A percentile compares a stretch with the other conserved stretches of the same genome.
Conservation (phyloP, 1,140 invertebrate genomes). For the Drosophila melanica region DNA sequence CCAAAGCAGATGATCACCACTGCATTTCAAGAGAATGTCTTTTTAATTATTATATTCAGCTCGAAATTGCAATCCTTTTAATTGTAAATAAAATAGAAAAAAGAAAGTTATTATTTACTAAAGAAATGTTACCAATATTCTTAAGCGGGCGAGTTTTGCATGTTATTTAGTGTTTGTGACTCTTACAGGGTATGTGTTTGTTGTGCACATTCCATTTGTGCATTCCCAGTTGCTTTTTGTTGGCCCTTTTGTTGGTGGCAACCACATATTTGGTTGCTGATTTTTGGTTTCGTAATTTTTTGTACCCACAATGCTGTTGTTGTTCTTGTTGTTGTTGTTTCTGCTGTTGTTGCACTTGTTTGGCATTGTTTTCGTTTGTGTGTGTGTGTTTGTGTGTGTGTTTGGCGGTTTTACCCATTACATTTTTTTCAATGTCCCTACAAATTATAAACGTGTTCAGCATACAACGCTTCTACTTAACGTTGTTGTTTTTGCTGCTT, state of each 20-base stretch:
- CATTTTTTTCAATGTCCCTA: constrained; percentile 36
- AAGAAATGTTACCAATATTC: too few species aligned
- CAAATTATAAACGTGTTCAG: constrained; percentile 50
- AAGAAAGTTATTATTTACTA: too few species aligned
- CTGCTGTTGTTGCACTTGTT: constrained; percentile 61
- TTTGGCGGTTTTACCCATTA: constrained; percentile 72
- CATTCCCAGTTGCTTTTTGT: constrained; percentile 53
- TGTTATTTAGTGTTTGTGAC: not conserved
- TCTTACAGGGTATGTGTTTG: constrained; percentile 8
- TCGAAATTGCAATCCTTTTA: too few species aligned
- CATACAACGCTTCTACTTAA: constrained; percentile 11
- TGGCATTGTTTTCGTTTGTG: constrained; percentile 56
- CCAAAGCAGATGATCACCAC: not conserved
- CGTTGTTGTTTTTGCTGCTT: constrained; percentile 3
- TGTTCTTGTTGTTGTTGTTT: constrained; percentile 28
- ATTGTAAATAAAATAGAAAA: not conserved
- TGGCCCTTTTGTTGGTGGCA: constrained; percentile 76
- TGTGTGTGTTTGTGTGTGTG: constrained; percentile 46
- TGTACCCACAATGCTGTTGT: constrained; percentile 65
- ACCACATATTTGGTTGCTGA: constrained; percentile 83
- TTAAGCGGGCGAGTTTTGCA: not conserved
- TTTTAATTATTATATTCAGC: not conserved
- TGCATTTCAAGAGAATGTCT: not conserved
- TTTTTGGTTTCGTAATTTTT: constrained; percentile 83
- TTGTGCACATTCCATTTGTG: not conserved